Evolutionary conservation across 2,113 vertebrate species (phyloP).

Genomic region (Sander lucioperca): DNA sequence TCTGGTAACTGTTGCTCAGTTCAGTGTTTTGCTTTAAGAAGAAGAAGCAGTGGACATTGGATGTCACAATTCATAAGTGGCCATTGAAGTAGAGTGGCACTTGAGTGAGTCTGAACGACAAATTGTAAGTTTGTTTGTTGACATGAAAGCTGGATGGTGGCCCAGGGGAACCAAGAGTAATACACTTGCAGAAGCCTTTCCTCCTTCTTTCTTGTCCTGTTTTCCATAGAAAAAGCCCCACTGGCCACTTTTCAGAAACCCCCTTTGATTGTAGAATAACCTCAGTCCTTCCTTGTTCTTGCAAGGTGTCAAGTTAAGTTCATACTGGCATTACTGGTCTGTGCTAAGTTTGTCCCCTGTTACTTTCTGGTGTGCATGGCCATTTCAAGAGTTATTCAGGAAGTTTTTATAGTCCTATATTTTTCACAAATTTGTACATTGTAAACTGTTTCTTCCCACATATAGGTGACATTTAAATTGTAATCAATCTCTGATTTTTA

Average conservation of each 20-base stretch:
- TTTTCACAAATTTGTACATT: background rate
- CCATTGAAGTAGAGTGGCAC: background rate
- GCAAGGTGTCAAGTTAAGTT: conserved; percentile 21
- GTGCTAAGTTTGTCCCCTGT: background rate
- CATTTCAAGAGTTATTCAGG: conserved; percentile 13
- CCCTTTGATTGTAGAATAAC: conserved; percentile 7
- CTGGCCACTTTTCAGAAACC: conserved; percentile 33
- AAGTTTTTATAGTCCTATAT: background rate
- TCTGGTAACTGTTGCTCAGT: background rate
- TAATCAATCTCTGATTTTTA: too few species aligned
- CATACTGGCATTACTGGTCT: conserved; percentile 2
- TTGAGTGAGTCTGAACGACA: conserved; percentile 16
- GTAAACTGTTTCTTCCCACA: background rate
- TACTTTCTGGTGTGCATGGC: background rate
- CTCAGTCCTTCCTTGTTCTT: conserved; percentile 5
- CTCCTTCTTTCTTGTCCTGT: background rate
- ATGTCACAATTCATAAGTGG: background rate
- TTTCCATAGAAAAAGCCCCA: conserved; percentile 20
- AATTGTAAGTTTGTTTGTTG: conserved; percentile 15
- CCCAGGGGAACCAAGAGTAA: background rate
- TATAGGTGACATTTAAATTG: background rate
- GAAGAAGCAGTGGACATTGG: background rate
- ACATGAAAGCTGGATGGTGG: conserved; percentile 18
- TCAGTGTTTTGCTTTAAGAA: background rate
- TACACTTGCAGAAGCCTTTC: background rate